These are phyloP conservation scores for Henricia sp. DNA, from an alignment of 53 echinoderm and acorn worm species.

Conservation along the genomic window DNA sequence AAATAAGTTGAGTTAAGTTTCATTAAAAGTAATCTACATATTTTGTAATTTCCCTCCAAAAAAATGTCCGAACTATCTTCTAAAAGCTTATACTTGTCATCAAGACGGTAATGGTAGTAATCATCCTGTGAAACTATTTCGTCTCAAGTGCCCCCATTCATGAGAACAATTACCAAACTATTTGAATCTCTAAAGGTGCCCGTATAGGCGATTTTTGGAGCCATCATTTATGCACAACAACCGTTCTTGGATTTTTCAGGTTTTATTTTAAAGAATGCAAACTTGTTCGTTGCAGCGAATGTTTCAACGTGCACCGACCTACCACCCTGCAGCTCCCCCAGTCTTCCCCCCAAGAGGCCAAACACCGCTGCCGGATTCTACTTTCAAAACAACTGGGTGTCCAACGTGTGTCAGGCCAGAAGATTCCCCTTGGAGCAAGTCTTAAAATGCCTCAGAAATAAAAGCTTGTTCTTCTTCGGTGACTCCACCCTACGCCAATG, in stretches of 20 bases:
- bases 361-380: constrained; percentile 53
- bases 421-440: constrained; percentile 33
- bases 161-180: too few species aligned
- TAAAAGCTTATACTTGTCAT: too few species aligned
- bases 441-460: constrained; percentile 65
- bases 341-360: constrained; percentile 31
- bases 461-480: constrained; percentile 71
- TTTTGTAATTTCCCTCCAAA: too few species aligned
- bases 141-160: too few species aligned
- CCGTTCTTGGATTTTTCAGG: too few species aligned
- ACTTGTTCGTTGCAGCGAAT: neutral
- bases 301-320: neutral
- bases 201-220: too few species aligned
- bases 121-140: too few species aligned
- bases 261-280: neutral
- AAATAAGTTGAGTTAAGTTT: neutral
- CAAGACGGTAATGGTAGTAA: too few species aligned
- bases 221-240: too few species aligned
- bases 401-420: constrained; percentile 63
- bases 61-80: too few species aligned
- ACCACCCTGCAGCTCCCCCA: constrained; percentile 10
- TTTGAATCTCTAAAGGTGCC: too few species aligned
- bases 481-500: constrained; percentile 80
- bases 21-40: neutral
- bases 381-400: constrained; percentile 56